Evolutionary conservation across 2,797 vertebrate genomes (phyloP).

Genomic region (Cynopterus sphinx): DNA sequence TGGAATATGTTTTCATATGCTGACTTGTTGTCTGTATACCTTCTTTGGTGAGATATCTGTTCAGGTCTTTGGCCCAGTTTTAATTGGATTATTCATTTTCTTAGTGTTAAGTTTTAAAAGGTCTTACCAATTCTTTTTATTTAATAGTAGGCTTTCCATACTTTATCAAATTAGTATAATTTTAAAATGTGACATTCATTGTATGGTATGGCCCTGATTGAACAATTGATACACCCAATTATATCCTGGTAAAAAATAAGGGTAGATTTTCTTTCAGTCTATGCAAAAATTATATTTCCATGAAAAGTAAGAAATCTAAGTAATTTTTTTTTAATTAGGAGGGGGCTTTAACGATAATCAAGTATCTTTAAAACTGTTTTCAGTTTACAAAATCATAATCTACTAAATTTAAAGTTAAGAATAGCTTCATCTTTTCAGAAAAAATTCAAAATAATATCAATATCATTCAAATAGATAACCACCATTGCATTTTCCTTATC

Average conservation of each 20-base stretch:
- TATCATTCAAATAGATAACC: background rate
- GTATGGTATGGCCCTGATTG: background rate
- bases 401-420: constrained; percentile 10
- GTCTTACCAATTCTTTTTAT: background rate
- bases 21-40: background rate
- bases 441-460: background rate
- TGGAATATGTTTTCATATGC: background rate
- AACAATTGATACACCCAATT: background rate
- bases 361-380: background rate
- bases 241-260: background rate
- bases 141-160: background rate
- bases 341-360: background rate
- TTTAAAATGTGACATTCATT: background rate
- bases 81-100: background rate
- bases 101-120: background rate
- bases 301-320: background rate
- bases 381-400: background rate
- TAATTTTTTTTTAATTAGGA: background rate
- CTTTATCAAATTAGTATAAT: background rate
- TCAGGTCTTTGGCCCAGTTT: background rate
- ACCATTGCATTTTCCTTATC: background rate
- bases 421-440: background rate
- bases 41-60: background rate
- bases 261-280: background rate
- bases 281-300: background rate